Base-by-base conservation (phyloP, 2,113 vertebrate species). In the Verasper variegatus region DNA sequence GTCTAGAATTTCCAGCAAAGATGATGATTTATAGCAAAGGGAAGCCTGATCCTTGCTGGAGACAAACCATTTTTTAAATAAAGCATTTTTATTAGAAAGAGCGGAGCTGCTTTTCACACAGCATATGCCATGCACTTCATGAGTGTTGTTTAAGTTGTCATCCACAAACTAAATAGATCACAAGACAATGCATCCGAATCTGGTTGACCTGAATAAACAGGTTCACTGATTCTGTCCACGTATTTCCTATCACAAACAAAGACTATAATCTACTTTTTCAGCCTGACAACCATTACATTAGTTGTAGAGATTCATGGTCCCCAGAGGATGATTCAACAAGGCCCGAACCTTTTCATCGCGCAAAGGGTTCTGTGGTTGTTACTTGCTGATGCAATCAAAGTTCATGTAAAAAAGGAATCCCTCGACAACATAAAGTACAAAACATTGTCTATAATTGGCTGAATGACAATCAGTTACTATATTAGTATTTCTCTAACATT, bases 21-120 rank as follows among this genome's bases (percentile, higher is more conserved):
- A 31, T 31, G 31, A 31, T 52, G 37, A 40, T 68, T 68, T 54
- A 49, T 27, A 61, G 27, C 21, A 42, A 24, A 31, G 6, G 27
- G 23, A 23, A 59, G 65, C 9, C 20, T 66, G 23, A 66, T n/a
- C 10, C n/a, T 54, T 55, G 23, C 40, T 58, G 68, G 52, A 61
- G 74, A 67, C 27, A 59, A 27, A 68, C 61, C 49, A 21, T 64
- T n/a, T 24, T 68, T 59, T 54, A 35, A 18, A 42, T 42, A 13
- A 31, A 31, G 6, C 6, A 31, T 31, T 5, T 31, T 27, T 31
- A 31, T 7, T 2, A 13, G 31, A 42, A 40, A 13, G 3, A 69
- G 20, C 8, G 4, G 20, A 59, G n/a, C 21, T 31, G 14, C 15
- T 13, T 66, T 55, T 71, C 17, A 47, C 24, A 66, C 26, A 65